These are phyloP conservation scores for Leucophenga maculata DNA, from an alignment of 2,888 invertebrate species.

Conservation along the genomic window DNA sequence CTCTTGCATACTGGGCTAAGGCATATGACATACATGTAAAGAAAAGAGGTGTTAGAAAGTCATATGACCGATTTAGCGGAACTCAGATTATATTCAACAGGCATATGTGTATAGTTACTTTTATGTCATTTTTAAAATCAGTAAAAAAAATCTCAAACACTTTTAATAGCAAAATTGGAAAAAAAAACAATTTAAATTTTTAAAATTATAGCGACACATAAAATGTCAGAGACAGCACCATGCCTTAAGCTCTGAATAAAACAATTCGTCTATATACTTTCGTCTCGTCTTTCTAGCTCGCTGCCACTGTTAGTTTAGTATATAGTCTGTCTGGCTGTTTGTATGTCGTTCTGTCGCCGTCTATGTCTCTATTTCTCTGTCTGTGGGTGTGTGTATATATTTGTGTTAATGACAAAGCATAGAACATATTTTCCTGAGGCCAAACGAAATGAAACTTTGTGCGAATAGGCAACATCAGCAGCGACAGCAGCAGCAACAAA, in stretches of 20 bases:
- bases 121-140: no score
- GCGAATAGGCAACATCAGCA: constrained; percentile 55
- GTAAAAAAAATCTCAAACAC: no score
- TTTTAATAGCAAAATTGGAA: no score
- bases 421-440: constrained; percentile 57
- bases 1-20: no score
- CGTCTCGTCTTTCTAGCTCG: constrained; percentile 26
- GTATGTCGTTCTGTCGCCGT: constrained; percentile 38
- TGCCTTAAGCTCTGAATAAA: constrained; percentile 6
- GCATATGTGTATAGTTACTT: no score
- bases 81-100: no score
- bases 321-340: constrained; percentile 26
- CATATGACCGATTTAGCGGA: no score
- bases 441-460: constrained; percentile 64
- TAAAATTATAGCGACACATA: not conserved
- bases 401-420: constrained; percentile 66
- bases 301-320: not conserved
- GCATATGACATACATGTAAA: no score
- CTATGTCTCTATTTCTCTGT: constrained; percentile 23
- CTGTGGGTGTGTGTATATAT: constrained; percentile 41
- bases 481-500: not conserved
- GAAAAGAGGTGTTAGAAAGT: no score
- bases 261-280: constrained; percentile 20
- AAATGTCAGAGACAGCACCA: constrained; percentile 15
- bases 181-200: not conserved